These are phyloP conservation scores for Scytalopus superciliaris DNA, from an alignment of 2,113 vertebrate genomes.

Conservation along the genomic window DNA sequence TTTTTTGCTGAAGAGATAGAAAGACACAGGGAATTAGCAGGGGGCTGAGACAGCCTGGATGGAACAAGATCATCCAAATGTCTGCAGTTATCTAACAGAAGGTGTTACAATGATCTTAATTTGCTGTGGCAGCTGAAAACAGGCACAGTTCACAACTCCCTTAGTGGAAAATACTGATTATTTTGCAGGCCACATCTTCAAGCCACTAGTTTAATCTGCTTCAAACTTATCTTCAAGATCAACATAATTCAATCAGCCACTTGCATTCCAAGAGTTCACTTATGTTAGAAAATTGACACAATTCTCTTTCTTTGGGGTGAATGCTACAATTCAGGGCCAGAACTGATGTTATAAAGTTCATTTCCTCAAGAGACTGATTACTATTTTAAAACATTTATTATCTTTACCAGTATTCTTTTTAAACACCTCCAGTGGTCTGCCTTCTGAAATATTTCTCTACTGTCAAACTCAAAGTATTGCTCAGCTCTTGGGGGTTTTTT, in stretches of 20 bases:
- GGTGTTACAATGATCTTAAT: neutral
- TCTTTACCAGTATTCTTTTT: neutral
- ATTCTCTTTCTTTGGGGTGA: neutral
- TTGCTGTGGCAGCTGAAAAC: neutral
- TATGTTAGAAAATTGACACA: rapidly evolving
- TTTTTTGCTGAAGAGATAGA: neutral
- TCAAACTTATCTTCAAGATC: neutral
- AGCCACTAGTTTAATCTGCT: neutral
- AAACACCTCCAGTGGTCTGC: neutral
- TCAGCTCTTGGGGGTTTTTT: rapidly evolving
- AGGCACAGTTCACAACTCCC: neutral
- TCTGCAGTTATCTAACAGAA: neutral
- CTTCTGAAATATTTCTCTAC: neutral
- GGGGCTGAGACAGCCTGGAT: neutral
- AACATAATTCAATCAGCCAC: neutral
- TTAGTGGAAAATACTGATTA: neutral
- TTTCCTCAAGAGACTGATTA: neutral
- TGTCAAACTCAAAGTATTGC: neutral
- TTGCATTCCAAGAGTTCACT: neutral
- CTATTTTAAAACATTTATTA: neutral
- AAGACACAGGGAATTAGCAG: neutral
- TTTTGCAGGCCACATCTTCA: neutral
- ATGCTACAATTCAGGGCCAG: neutral
- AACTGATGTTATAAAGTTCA: neutral
- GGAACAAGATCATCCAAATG: neutral